phyloP scores from a whole-genome alignment of 1,140 invertebrate species.

The Drosophila grimshawi region DNA sequence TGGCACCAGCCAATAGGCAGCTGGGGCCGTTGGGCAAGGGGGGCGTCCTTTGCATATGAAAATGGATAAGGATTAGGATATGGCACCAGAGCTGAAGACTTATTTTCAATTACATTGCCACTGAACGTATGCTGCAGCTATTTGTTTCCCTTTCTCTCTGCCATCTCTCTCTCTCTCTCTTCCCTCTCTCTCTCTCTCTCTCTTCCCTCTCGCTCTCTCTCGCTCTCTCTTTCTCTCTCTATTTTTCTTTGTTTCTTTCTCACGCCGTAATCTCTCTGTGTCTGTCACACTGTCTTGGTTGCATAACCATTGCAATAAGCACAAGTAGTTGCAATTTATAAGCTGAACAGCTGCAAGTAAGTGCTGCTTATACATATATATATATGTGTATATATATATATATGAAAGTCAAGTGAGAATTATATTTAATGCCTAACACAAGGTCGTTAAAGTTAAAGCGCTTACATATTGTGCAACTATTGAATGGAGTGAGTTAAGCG shows the following conservation, averaged over 20 bases:
- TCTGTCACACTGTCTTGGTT: not conserved
- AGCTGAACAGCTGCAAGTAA: slow-evolving; percentile 15
- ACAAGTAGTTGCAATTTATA: slow-evolving; percentile 44
- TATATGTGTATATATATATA: not conserved
- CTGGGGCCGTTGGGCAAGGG: no score
- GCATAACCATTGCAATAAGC: slow-evolving; percentile 49
- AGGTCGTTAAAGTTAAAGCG: slow-evolving; percentile 6
- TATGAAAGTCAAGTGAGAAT: slow-evolving; percentile 12
- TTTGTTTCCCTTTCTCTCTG: no score
- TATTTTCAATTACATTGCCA: slow-evolving; percentile 55
- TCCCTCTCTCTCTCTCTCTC: not conserved
- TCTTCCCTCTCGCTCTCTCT: not conserved
- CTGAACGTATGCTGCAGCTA: slow-evolving; percentile 25
- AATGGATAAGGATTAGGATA: slow-evolving; percentile 18
- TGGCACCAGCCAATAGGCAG: not conserved
- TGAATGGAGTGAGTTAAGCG: not conserved
- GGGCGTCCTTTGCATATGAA: slow-evolving; percentile 6
- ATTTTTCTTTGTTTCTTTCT: not conserved
- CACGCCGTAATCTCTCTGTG: no score
- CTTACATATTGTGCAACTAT: not conserved
- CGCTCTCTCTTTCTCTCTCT: not conserved
- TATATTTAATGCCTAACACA: slow-evolving; percentile 2
- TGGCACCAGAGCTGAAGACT: slow-evolving; percentile 19
- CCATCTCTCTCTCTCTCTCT: not conserved
- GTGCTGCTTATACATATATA: not conserved